Base-by-base conservation (phyloP, 2,888 invertebrate species). In the Acleris emargana region DNA sequence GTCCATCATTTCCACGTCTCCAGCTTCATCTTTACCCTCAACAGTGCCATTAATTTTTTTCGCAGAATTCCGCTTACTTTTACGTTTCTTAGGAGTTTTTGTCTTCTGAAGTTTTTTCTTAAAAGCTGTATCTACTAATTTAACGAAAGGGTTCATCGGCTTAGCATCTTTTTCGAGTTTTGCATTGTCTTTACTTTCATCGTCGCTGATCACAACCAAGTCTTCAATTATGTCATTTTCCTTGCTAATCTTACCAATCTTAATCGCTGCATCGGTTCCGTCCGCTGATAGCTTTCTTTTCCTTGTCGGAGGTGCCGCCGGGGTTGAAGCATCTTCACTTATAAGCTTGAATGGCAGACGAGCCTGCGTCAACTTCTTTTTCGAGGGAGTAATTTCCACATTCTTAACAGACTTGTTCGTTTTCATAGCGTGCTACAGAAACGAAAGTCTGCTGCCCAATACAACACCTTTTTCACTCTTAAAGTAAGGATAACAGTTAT, bases 281-380 rank as follows among this genome's bases (percentile, higher is more conserved):
- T 87, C 76, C 2, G 82, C 80, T 9, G 92, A 91, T 45, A 93
- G 78, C 73, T 93, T 93, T 60, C 93, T 84, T 69, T 93, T 93
- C 64, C 93, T 85, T 18, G 87, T 76, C 47, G 74, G 82, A 58
- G 87, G 76, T 69, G 76, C 72, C 55, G 77, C 79, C 51, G 86
- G 76, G 62, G 80, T 80, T 25, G 91, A 84, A 45, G 92, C 84
- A 57, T 77, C 82, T 76, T 91, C 91, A 68, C 92, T 88, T 60
- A 94, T 80, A 69, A 93, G 76, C 84, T 93, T 94, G 76, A 94
- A 94, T 70, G 94, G 94, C 70, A 95, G 87, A 72, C 94, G 91
- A 70, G 94, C 94, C 81, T 95, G 95, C 71, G 93, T 93, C 61
- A 95, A 80, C 76, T 94, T 94, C 78, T 94, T 95, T 78, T 89